A percentile compares a stretch with the other conserved stretches of the same genome.
phyloP scores from a whole-genome alignment of 1,140 invertebrate species.

The Hylaeus volcanicus region DNA sequence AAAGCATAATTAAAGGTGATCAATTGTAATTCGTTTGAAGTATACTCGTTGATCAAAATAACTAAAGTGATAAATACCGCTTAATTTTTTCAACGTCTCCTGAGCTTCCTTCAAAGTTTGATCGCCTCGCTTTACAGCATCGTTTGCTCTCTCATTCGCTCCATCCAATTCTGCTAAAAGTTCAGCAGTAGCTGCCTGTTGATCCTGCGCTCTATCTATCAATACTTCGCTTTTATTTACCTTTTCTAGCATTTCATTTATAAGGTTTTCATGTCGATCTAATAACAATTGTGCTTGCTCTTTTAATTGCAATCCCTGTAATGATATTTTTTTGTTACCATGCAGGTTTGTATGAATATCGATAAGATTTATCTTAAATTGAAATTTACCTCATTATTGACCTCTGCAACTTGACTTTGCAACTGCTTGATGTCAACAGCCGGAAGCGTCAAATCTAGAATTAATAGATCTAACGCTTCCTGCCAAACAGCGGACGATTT shows the following conservation, averaged over 20 bases:
- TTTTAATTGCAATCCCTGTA: constrained; percentile 83
- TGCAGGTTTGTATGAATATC: not conserved
- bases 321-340: constrained; percentile 48
- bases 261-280: constrained; percentile 81
- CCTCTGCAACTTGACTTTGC: constrained; percentile 83
- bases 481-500: constrained; percentile 88
- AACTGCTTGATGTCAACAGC: constrained; percentile 86
- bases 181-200: constrained; percentile 84
- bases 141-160: constrained; percentile 87
- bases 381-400: constrained; percentile 82
- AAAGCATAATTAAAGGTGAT: not conserved
- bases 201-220: constrained; percentile 80
- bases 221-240: constrained; percentile 79
- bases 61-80: constrained; percentile 82
- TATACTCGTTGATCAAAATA: not conserved
- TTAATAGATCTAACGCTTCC: constrained; percentile 89
- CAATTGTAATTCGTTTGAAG: not conserved
- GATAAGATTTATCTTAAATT: not conserved
- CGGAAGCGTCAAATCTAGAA: constrained; percentile 88
- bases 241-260: constrained; percentile 85
- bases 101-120: constrained; percentile 93
- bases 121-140: constrained; percentile 91
- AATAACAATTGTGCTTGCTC: constrained; percentile 85
- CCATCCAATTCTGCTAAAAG: constrained; percentile 86
- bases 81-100: constrained; percentile 90